Percentiles rank a stretch among this genome's conserved stretches.
Evolutionary conservation across 2,888 invertebrate species (phyloP).

Genomic region (Eupithecia dodoneata): DNA sequence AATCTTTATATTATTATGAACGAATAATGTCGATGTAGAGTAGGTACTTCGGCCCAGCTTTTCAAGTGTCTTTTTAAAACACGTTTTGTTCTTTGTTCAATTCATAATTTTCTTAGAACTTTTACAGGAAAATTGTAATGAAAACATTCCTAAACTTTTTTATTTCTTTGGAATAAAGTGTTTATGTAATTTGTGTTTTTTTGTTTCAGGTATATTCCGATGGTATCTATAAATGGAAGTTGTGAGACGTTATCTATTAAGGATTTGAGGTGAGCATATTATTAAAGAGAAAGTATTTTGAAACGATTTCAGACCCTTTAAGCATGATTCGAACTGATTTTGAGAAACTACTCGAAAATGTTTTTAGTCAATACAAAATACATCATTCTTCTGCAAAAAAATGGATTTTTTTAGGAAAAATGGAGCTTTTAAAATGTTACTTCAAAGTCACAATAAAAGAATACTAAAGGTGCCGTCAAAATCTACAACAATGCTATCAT

Average conservation of each 20-base stretch:
- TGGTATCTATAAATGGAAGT: conserved; percentile 40
- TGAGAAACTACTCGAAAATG: too few relatives aligned
- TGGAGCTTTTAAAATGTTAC: too few relatives aligned
- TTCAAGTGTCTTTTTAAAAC: not conserved
- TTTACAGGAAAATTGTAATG: not conserved
- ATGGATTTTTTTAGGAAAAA: too few relatives aligned
- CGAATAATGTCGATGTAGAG: not conserved
- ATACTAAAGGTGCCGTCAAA: not conserved
- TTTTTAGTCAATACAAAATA: too few relatives aligned
- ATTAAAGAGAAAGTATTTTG: not conserved
- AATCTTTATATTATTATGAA: too few relatives aligned
- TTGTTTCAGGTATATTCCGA: conserved; percentile 44
- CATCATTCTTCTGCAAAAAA: too few relatives aligned
- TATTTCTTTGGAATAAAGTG: not conserved
- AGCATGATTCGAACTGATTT: too few relatives aligned
- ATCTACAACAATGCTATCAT: not conserved
- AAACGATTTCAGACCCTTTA: not conserved
- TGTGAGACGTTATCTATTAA: conserved; percentile 38
- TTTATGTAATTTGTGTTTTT: conserved; percentile 21
- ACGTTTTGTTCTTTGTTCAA: conserved; percentile 20
- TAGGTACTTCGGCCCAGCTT: not conserved
- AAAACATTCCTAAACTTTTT: not conserved
- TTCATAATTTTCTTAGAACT: not conserved
- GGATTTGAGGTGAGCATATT: conserved; percentile 38
- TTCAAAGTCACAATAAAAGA: not conserved